Base-by-base conservation (phyloP, 2,113 vertebrate species). In the Brachyistius frenatus region DNA sequence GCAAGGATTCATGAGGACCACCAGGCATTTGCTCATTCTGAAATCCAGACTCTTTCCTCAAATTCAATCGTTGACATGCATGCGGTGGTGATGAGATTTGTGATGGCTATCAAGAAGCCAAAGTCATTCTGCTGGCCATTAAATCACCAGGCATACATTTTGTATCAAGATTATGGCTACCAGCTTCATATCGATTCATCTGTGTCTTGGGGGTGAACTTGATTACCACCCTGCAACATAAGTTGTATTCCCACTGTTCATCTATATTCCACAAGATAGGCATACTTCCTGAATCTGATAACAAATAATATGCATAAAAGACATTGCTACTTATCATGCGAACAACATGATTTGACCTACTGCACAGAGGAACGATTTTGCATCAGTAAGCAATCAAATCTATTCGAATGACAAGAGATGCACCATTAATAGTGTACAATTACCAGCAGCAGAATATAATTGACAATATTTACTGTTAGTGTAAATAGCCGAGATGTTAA, bases 121-220 rank as follows among this genome's bases (percentile, higher is more conserved):
- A 80, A 78, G 85, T 80, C 68, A 73, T 49, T 36, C n/a, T 1
- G n/a, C 68, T 72, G 62, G 23, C 58, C 50, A 68, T 30, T 55
- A 57, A 39, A 66, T 80, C 56, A 64, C 11, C 0, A 53, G 32
- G 36, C 35, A 53, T 52, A 73, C 60, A 78, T 50, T 53, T 55
- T 68, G 84, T 14, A 81, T 86, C 75, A 68, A n/a, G 35, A 81
- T 83, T 77, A 62, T 55, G 36, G 50, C 50, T 79, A 39, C 41
- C 58, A 36, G 84, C 82, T 72, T 55, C 14, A 32, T 83, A 90
- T 89, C 11, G 83, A 88, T 84, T 68, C 32, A 56, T 69, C 55
- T 8, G 44, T 57, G 46, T 78, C 82, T 81, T 41, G 16, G 50
- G 76, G 86, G 62, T 56, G 62, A 69, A 74, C 69, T 55, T 66